Evolutionary conservation across 2,113 vertebrate species (phyloP), one percentile per base, ranked within the genome.

Genomic region (Nesoenas mayeri): DNA sequence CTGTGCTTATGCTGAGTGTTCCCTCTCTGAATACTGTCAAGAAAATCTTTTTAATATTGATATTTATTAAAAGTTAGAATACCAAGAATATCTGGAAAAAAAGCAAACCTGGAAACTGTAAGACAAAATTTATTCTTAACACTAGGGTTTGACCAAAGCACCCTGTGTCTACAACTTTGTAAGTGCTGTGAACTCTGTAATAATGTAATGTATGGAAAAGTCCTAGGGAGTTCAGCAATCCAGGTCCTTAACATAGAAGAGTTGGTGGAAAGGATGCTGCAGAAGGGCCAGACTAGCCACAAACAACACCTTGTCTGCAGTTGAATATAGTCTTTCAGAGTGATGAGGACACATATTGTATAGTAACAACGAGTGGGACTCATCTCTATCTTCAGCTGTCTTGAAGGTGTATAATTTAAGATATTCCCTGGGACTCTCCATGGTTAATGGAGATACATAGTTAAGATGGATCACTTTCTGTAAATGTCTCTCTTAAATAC

Each of bases 191-290:
- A 80, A 31, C 38, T 78, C n/a, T 54, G 4, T 19, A 80, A 32
- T 48, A 51, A 71, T 21, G 7, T 11, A 71, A 38, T 32, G 1
- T 81, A 64, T 13, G 51, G 9, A 48, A 64, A 95, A 58, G 13
- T 84, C 28, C 10, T 18, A 62, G 15, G 12, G n/a, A 61, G 28
- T 56, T 74, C 47, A 67, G 13, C 0, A 1, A 34, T 4, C 9
- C 54, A 53, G 8, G 4, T 54, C n/a, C 15, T 79, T 0, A 0
- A 28, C 15, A 22, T 22, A 61, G 4, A 2, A 24, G 10, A 34
- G 8, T 77, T 70, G 1, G 0, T 31, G 21, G 15, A 21, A 58
- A 77, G 5, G 15, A 40, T 67, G 32, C 5, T 14, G 21, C 28
- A 66, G 2, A 71, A 72, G 87, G 32, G 17, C 10, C 31, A 24